Conservation (phyloP, 2,113 vertebrate genomes). For the Sinocyclocheilus anophthalmus region DNA sequence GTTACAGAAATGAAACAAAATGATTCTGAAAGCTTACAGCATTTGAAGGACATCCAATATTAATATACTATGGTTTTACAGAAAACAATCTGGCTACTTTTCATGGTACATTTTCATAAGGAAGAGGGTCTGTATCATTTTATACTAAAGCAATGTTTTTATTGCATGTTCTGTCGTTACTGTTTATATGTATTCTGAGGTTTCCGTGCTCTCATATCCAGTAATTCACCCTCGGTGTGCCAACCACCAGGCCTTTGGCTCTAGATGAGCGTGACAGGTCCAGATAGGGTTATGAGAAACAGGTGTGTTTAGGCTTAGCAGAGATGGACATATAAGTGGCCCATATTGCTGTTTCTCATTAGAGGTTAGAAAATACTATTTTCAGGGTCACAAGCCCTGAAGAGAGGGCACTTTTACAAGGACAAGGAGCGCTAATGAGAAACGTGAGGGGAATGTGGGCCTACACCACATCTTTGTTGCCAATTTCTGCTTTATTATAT, state of each 20-base stretch:
- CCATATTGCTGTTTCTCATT: conserved; percentile 65
- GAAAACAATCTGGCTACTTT: background rate
- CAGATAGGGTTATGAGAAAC: conserved; percentile 65
- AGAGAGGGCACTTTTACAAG: conserved; percentile 62
- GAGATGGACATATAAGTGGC: conserved; percentile 18
- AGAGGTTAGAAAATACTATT: conserved; percentile 62
- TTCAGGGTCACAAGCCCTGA: conserved; percentile 67
- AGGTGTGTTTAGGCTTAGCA: conserved; percentile 63
- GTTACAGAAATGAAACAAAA: background rate
- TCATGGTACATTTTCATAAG: background rate
- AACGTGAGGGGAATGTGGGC: conserved; percentile 33
- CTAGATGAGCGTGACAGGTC: background rate
- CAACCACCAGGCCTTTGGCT: conserved; percentile 22
- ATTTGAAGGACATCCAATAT: background rate
- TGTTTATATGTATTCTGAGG: background rate
- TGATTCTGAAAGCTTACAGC: background rate
- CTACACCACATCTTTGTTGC: background rate
- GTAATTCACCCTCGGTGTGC: background rate
- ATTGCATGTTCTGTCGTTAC: background rate
- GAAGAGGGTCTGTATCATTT: background rate
- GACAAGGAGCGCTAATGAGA: conserved; percentile 48
- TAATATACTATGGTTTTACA: background rate
- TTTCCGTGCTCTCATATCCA: background rate
- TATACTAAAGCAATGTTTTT: conserved; percentile 10
- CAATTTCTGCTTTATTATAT: background rate